Conservation (phyloP, 1,140 invertebrate species). For the Steinernema feltiae region DNA sequence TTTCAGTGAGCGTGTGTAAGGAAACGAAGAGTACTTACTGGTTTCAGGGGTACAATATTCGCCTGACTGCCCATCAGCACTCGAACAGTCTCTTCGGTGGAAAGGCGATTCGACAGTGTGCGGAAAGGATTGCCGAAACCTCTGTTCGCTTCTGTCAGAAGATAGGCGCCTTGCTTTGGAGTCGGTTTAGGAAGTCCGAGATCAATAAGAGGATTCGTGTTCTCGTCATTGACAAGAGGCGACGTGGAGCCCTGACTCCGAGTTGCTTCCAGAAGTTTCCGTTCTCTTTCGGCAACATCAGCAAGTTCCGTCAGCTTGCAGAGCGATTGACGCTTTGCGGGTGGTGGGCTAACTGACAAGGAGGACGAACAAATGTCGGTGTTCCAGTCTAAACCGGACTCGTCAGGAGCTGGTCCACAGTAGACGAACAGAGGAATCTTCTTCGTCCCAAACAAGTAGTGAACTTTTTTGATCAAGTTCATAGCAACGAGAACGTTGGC, state of each 20-base stretch:
- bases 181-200: neutral
- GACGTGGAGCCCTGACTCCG: neutral
- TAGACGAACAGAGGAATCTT: constrained; percentile 57
- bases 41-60: too few species aligned
- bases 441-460: constrained; percentile 55
- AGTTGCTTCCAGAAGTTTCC: neutral
- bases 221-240: neutral
- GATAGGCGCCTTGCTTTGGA: neutral
- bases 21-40: too few species aligned
- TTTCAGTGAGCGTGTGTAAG: too few species aligned
- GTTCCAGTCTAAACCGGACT: neutral
- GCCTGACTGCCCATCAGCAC: neutral
- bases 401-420: constrained; percentile 52
- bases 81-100: neutral
- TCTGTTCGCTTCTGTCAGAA: too few species aligned
- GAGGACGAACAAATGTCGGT: neutral
- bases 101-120: neutral
- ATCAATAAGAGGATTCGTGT: neutral
- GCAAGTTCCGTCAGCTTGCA: neutral
- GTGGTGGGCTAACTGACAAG: neutral
- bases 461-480: constrained; percentile 52
- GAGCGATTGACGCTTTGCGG: neutral
- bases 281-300: neutral
- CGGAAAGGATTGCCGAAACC: neutral
- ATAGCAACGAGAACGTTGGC: constrained; percentile 55